Conservation (phyloP, 2,888 invertebrate species). For the Hydrotaea diabolus region DNA sequence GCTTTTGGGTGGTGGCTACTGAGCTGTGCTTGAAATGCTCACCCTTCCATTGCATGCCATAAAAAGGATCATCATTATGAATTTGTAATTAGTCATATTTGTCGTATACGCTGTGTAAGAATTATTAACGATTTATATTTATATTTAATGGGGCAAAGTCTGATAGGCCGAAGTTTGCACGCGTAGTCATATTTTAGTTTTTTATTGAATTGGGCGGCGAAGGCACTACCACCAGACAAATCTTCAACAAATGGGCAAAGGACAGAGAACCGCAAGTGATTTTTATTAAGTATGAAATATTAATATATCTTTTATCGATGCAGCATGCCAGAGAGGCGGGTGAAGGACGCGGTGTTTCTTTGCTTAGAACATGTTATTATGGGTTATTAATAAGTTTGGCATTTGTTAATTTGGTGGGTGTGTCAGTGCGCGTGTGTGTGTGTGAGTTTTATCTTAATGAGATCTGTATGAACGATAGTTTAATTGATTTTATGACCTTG, state of each 20-base stretch:
- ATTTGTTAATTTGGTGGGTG: not conserved
- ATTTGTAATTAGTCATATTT: slow-evolving; percentile 13
- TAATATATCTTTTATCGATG: not conserved
- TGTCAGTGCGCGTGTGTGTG: not conserved
- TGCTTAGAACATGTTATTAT: not conserved
- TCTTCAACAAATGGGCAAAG: not conserved
- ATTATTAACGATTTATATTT: slow-evolving; percentile 12
- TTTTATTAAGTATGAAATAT: slow-evolving; percentile 12
- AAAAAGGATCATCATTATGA: slow-evolving; percentile 24
- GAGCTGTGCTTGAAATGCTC: not conserved
- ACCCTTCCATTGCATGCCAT: not conserved
- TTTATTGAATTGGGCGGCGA: not conserved
- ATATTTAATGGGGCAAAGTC: slow-evolving; percentile 9
- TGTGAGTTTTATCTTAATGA: not conserved
- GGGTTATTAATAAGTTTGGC: not conserved
- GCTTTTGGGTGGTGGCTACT: no score
- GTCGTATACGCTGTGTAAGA: not conserved
- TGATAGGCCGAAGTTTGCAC: not conserved
- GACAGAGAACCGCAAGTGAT: not conserved
- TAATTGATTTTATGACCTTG: slow-evolving; percentile 1
- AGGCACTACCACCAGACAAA: no score
- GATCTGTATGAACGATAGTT: not conserved
- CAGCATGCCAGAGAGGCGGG: no score
- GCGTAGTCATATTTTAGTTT: not conserved
- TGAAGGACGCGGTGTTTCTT: no score